Conservation (phyloP, 1,140 invertebrate species). For the Kradibia gibbosae region DNA sequence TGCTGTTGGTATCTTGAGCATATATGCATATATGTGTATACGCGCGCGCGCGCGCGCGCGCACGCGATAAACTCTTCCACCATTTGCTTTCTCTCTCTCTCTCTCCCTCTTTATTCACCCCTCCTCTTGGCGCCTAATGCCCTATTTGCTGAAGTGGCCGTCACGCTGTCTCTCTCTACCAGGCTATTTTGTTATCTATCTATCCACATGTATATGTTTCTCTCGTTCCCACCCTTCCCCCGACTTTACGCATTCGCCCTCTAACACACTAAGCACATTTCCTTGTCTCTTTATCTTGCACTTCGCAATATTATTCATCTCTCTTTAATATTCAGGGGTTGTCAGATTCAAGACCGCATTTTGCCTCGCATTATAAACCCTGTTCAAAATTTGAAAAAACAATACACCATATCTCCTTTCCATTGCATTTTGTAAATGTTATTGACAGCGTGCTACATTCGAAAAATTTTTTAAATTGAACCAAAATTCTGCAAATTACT, state of each 20-base stretch:
- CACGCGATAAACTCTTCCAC: conserved; percentile 40
- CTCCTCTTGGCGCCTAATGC: too few species aligned
- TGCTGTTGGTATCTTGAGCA: conserved; percentile 1
- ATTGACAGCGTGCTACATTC: neutral
- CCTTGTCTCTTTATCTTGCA: neutral
- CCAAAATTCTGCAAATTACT: neutral
- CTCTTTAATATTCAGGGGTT: neutral
- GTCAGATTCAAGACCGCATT: neutral
- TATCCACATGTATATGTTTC: too few species aligned
- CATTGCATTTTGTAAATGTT: neutral
- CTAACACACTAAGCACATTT: too few species aligned
- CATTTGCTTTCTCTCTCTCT: conserved; percentile 43
- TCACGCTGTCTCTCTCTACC: neutral
- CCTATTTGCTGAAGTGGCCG: neutral
- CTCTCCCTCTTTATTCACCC: neutral
- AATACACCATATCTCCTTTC: too few species aligned
- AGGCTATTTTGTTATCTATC: neutral
- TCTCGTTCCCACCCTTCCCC: too few species aligned
- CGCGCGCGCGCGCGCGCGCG: neutral
- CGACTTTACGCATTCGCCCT: too few species aligned
- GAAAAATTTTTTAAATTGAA: neutral
- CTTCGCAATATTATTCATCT: neutral
- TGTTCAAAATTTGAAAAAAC: neutral
- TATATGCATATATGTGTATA: neutral
- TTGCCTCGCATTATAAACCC: neutral